Evolutionary conservation across 2,797 vertebrate genomes (phyloP).

Genomic region (Pipistrellus pygmaeus): DNA sequence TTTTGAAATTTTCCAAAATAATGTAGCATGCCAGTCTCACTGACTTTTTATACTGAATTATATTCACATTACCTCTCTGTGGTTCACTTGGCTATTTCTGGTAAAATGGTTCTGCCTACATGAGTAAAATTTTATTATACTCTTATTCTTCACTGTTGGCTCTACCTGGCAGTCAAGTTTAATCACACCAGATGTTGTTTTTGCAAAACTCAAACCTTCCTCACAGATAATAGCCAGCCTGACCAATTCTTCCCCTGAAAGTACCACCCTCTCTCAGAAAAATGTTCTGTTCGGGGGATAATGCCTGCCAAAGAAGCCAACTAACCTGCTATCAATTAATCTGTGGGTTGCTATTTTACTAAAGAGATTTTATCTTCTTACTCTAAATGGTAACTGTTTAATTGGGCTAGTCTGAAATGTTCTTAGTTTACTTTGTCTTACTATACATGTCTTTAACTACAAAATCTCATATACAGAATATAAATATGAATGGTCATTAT

Average conservation of each 20-base stretch:
- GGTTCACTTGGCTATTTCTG: constrained; percentile 69
- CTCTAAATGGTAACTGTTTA: constrained; percentile 21
- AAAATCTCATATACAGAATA: constrained; percentile 14
- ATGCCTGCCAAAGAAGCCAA: constrained; percentile 56
- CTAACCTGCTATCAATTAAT: constrained; percentile 49
- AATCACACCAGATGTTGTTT: constrained; percentile 76
- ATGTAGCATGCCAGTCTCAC: not conserved
- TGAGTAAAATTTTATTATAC: constrained; percentile 77
- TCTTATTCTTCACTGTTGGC: constrained; percentile 67
- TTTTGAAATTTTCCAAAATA: constrained; percentile 67
- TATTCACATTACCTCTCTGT: constrained; percentile 61
- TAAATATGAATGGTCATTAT: constrained; percentile 22
- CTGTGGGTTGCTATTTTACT: constrained; percentile 26
- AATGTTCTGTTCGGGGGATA: not conserved
- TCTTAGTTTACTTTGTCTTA: constrained; percentile 40
- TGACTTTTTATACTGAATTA: constrained; percentile 71
- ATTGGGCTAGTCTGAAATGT: not conserved
- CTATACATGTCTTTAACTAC: constrained; percentile 22
- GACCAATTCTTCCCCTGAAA: constrained; percentile 66
- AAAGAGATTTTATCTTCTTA: constrained; percentile 29
- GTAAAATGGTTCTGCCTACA: constrained; percentile 70
- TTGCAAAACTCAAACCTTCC: constrained; percentile 71
- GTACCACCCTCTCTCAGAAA: constrained; percentile 26
- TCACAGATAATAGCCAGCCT: constrained; percentile 64
- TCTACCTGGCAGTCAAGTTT: constrained; percentile 73